Evolutionary conservation across 2,113 vertebrate species (phyloP).

Genomic region (Pangasianodon gigas): DNA sequence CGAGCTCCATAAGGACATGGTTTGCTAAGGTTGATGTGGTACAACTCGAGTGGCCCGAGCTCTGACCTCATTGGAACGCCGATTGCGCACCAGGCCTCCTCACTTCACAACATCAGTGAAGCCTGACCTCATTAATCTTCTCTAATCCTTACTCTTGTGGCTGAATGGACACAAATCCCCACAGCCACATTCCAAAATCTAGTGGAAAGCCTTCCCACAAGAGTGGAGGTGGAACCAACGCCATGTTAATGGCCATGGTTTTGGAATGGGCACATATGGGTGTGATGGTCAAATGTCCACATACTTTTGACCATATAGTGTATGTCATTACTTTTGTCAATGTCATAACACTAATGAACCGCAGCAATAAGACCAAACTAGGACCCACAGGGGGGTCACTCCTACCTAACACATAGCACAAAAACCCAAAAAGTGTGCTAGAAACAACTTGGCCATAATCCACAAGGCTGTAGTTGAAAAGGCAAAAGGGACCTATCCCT

Average conservation of each 20-base stretch:
- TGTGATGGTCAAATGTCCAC: background rate
- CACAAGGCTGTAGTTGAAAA: conserved; percentile 20
- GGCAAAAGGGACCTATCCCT: conserved; percentile 37
- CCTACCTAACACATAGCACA: conserved; percentile 23
- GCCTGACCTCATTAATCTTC: background rate
- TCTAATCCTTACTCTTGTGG: background rate
- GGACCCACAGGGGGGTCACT: conserved; percentile 8
- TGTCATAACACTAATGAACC: conserved; percentile 10
- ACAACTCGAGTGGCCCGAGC: background rate
- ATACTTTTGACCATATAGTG: background rate
- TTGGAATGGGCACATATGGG: background rate
- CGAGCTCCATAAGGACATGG: background rate
- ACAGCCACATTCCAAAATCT: background rate
- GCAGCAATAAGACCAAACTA: background rate
- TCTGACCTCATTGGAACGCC: background rate
- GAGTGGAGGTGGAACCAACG: background rate
- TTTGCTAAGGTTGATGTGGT: background rate
- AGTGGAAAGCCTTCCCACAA: background rate
- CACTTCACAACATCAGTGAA: background rate
- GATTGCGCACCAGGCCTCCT: background rate
- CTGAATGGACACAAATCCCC: background rate
- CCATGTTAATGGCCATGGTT: background rate
- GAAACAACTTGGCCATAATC: background rate
- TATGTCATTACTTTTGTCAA: background rate
- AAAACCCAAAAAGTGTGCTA: background rate